A percentile compares a stretch with the other conserved stretches of the same genome.
phyloP scores from a whole-genome alignment of 2,113 vertebrate species.

The Phyllostomus discolor region DNA sequence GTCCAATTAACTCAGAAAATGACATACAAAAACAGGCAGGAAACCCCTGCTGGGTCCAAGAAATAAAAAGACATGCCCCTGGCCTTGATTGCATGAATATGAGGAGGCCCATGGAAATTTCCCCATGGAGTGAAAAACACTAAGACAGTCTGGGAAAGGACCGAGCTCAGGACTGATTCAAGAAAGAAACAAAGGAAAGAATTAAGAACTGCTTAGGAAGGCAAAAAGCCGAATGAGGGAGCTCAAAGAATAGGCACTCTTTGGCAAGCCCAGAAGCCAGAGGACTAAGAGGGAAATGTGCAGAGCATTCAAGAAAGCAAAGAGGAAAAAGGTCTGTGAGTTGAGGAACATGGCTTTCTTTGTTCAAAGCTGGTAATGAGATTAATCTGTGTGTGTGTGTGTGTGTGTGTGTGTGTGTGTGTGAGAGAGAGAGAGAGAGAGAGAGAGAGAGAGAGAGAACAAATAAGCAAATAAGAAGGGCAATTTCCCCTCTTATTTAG shows the following conservation, averaged over 20 bases:
- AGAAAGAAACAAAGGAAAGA: constrained; percentile 59
- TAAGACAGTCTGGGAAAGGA: constrained; percentile 51
- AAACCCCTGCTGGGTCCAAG: constrained; percentile 66
- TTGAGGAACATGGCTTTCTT: background rate
- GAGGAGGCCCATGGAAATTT: constrained; percentile 25
- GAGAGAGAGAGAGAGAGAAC: too few species aligned
- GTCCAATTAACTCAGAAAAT: constrained; percentile 62
- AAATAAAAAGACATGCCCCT: constrained; percentile 62
- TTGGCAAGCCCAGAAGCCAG: constrained; percentile 5
- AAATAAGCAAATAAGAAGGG: background rate
- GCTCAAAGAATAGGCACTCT: background rate
- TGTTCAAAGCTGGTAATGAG: constrained; percentile 50
- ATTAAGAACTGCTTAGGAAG: constrained; percentile 43
- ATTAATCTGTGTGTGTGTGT: background rate
- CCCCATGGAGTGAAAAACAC: constrained; percentile 24
- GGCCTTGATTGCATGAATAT: background rate
- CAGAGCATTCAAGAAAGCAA: constrained; percentile 19
- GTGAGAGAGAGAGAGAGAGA: too few species aligned
- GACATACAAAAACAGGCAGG: constrained; percentile 67
- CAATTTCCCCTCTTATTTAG: background rate
- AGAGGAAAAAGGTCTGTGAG: background rate
- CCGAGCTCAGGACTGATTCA: background rate
- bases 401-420: background rate
- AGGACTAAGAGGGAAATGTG: constrained; percentile 27
- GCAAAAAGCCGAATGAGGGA: constrained; percentile 28